Base-by-base conservation (phyloP, 2,888 invertebrate species). In the Polymixis lichenea region DNA sequence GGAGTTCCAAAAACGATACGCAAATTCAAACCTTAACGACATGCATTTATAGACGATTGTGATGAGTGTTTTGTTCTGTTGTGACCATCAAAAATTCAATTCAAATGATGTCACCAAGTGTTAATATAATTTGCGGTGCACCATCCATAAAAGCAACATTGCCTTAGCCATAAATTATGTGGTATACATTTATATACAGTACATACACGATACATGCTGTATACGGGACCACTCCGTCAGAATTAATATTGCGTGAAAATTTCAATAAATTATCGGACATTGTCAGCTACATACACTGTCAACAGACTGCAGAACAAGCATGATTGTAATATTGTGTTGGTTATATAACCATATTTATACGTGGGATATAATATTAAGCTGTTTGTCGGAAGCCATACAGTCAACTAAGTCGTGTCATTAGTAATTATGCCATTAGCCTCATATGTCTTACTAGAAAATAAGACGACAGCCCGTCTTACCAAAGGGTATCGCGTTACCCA, bases 251-350 rank as follows among this genome's bases (percentile, higher is more conserved):
- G 1, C 6, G 0, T 51, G 6, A 32, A 46, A n/a, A 19, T 32
- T 6, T 25, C 0, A 53, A 13, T 13, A 11, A 61, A 5, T 43
- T 58, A 4, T n/a, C 13, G 22, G 32, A 49, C 53, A 32, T 58
- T n/a, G 0, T 28, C 49, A 60, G 22, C 15, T 38, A 25, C 38
- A 70, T 86, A 86, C 88, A 89, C 88, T 92, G 92, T 93, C 91
- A 91, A 89, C 92, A 92, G 90, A 89, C 88, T 88, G 87, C 88
- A 84, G 84, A 85, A 88, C 89, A 89, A 92, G 95, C 95, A 95
- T 95, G 95, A 92, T 91, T 95, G 94, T 95, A 89, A 85, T 90
- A 90, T 88, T 94, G 93, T 95, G 93, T 92, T 92, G 93, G 92
- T 92, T 91, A 93, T 89, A 89, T 91, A 89, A 90, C 89, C 90